Evolutionary conservation across 2,888 invertebrate genomes (phyloP), one percentile per base, ranked within the genome.

Genomic region (Acrocyrtus sp.): DNA sequence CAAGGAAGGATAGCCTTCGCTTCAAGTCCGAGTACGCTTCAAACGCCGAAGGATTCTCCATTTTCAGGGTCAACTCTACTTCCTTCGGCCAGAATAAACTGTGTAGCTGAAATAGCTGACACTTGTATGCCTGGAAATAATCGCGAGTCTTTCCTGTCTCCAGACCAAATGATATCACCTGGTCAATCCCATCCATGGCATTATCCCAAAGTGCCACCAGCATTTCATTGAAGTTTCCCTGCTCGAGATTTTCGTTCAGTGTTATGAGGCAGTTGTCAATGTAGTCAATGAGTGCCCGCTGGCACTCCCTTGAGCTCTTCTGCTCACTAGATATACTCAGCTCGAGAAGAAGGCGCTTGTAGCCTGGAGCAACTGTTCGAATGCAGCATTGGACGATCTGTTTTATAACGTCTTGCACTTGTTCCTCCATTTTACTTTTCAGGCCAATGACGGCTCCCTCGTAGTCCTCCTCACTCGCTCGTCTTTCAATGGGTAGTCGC

Each of bases 51-150:
- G 51, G 22, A 24, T 22, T 26, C 22, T 63, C 58, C 2, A 45
- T 29, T 29, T 43, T 57, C 10, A 12, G 17, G 19, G 39, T 22
- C 2, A 47, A n/a, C 21, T 61, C 48, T 3, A 24, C 21, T 19
- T 41, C 39, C 5, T 29, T 8, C 12, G 74, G 68, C 74, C 74
- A 72, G 45, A 73, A 73, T 21, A 73, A 62, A 5, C 17, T 39
- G 41, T 61, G 22, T 2, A 73, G 39, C 5, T 62, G 51, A 2
- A 17, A 3, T 0, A 67, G 4, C 12, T 66, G 29, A 6, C 34
- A 34, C 8, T 34, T 24, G 4, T 34, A 57, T 3, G 39, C 24
- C 45, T 57, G 48, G 34, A 73, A 73, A n/a, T 51, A 50, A 0
- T 67, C 73, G 0, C 45, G n/a, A 2, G 62, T 22, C 12, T 58